These are phyloP conservation scores for Gracilinanus agilis DNA, from an alignment of 2,113 vertebrate genomes.

Conservation along the genomic window DNA sequence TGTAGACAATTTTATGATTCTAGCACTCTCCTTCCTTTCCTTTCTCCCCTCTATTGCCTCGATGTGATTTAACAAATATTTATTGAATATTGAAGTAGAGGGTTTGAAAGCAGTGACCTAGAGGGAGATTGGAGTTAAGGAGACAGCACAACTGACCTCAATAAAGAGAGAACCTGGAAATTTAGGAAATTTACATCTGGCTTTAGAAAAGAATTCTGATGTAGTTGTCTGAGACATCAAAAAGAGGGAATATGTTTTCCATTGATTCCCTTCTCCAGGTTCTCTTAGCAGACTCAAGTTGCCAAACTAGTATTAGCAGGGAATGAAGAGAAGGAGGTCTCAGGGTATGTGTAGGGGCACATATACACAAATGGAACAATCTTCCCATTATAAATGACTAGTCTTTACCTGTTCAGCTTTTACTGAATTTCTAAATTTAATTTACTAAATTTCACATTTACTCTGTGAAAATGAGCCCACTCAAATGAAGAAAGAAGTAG, in stretches of 20 bases:
- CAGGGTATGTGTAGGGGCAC: neutral
- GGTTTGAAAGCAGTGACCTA: neutral
- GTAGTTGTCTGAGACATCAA: neutral
- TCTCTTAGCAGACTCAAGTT: neutral
- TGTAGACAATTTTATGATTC: neutral
- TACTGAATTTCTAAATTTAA: too few species aligned
- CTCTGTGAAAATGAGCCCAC: neutral
- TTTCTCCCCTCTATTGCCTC: neutral
- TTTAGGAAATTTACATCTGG: neutral
- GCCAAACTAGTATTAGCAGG: neutral
- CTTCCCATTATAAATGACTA: neutral
- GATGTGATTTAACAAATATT: neutral
- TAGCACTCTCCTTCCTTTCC: neutral
- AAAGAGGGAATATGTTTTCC: neutral
- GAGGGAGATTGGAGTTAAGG: neutral
- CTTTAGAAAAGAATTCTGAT: constrained; percentile 22
- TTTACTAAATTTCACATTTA: too few species aligned
- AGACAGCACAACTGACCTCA: neutral
- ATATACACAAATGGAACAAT: neutral
- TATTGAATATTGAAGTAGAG: neutral
- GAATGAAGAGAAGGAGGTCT: neutral
- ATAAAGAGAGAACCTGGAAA: neutral
- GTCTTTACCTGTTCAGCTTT: too few species aligned
- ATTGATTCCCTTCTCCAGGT: neutral
- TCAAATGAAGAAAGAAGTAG: neutral